Percentiles rank a stretch among this genome's conserved stretches.
phyloP scores from a whole-genome alignment of 2,797 vertebrate species.

The Toxotes lorentzi region DNA sequence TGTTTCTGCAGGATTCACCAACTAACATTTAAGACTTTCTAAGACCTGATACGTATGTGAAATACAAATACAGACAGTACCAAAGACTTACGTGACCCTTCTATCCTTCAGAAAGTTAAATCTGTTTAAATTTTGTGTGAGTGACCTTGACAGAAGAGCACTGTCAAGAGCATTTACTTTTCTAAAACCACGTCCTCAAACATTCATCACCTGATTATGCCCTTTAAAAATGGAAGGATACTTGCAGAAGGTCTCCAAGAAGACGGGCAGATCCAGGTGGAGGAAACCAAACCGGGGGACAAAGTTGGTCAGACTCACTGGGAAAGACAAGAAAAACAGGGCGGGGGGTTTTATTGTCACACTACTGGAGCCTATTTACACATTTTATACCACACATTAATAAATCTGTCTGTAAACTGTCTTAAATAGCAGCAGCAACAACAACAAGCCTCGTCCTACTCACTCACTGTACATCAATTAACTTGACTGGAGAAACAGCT shows the following conservation, averaged over 20 bases:
- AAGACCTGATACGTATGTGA: too few species aligned
- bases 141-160: background rate
- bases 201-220: constrained; percentile 3
- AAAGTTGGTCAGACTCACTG: constrained; percentile 97
- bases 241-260: constrained; percentile 98
- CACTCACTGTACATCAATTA: background rate
- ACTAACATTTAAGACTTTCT: too few species aligned
- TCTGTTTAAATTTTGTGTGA: background rate
- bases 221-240: constrained; percentile 89
- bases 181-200: background rate
- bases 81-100: background rate
- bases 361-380: background rate
- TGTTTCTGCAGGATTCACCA: too few species aligned
- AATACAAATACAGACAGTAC: too few species aligned
- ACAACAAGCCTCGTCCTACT: constrained; percentile 5
- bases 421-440: background rate
- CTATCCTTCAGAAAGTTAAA: background rate
- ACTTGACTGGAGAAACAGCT: constrained; percentile 6
- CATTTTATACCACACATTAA: background rate
- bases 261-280: constrained; percentile 92
- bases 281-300: constrained; percentile 93
- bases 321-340: constrained; percentile 9
- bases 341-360: background rate
- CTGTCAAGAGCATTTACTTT: background rate
- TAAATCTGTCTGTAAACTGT: background rate